Conservation (phyloP, 1,140 invertebrate genomes). For the Uloborus diversus region DNA sequence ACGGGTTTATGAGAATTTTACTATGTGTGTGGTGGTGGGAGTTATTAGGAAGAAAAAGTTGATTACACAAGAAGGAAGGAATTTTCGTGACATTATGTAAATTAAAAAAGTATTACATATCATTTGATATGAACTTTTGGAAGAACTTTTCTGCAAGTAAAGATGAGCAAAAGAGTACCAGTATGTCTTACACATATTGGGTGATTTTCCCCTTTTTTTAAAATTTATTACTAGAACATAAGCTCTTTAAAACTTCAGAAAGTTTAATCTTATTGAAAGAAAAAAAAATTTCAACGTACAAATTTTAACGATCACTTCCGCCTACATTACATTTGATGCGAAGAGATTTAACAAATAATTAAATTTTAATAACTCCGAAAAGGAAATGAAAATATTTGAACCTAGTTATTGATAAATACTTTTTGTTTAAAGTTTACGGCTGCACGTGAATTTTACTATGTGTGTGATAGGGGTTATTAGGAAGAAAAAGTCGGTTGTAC, state of each 20-base stretch:
- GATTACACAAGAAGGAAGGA: background rate
- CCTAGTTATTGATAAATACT: no score
- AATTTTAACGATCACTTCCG: no score
- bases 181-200: background rate
- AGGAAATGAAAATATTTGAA: no score
- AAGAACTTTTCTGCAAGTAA: background rate
- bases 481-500: no score
- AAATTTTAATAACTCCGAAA: no score
- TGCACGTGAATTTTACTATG: background rate
- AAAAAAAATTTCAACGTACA: no score
- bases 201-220: background rate
- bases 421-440: background rate
- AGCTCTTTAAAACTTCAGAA: no score
- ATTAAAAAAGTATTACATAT: conserved; percentile 40
- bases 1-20: background rate
- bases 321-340: no score
- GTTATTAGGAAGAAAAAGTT: no score
- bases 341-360: no score
- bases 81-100: background rate
- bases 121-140: background rate
- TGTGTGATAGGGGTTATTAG: conserved; percentile 4
- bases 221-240: background rate
- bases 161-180: conserved; percentile 15
- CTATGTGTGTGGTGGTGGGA: background rate
- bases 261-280: no score